Conservation (phyloP, 1,140 invertebrate species). For the Acromyrmex echinatior region DNA sequence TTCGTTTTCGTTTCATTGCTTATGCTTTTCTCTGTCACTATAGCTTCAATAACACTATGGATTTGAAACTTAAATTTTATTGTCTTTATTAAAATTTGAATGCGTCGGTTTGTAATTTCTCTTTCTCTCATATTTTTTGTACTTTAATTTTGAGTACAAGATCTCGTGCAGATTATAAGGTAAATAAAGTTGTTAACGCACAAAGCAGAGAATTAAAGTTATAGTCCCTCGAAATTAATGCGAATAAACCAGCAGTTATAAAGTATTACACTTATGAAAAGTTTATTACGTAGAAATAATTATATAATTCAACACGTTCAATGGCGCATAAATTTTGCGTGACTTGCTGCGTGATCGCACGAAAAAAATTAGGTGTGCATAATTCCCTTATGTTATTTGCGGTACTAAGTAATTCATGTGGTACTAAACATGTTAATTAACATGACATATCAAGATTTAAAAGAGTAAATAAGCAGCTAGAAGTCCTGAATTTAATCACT, state of each 20-base stretch:
- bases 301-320: slow-evolving; percentile 55
- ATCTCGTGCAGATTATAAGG: slow-evolving; percentile 55
- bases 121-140: slow-evolving; percentile 15
- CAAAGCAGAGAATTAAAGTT: neutral
- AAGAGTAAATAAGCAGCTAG: neutral
- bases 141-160: slow-evolving; percentile 23
- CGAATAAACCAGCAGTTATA: slow-evolving; percentile 39
- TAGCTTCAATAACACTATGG: neutral
- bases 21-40: too few species aligned
- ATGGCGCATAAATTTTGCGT: slow-evolving; percentile 57
- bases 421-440: slow-evolving; percentile 45
- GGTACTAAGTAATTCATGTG: slow-evolving; percentile 16
- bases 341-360: slow-evolving; percentile 41
- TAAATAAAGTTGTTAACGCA: slow-evolving; percentile 53
- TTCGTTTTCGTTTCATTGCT: too few species aligned
- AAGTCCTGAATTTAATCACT: slow-evolving; percentile 44
- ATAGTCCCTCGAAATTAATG: slow-evolving; percentile 38
- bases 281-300: slow-evolving; percentile 59
- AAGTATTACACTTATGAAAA: slow-evolving; percentile 43
- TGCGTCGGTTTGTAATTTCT: neutral
- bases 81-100: neutral
- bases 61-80: neutral
- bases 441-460: slow-evolving; percentile 37
- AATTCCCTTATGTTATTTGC: slow-evolving; percentile 46
- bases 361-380: slow-evolving; percentile 45